Percentiles rank a stretch among this genome's conserved stretches.
phyloP scores from a whole-genome alignment of 2,888 invertebrate genomes.

The Sesia bembeciformis region DNA sequence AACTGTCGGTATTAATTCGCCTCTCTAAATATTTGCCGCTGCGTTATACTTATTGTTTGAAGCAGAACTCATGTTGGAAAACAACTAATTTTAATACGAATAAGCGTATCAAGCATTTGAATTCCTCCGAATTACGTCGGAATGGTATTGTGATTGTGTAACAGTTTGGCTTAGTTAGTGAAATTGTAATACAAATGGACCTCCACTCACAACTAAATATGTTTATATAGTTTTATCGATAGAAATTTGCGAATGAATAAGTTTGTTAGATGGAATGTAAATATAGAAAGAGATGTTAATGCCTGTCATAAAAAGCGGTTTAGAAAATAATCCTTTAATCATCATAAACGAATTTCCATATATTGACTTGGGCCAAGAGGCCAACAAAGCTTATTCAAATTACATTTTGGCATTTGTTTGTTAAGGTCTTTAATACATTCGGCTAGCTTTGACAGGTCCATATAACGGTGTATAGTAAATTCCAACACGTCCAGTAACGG shows the following conservation, averaged over 20 bases:
- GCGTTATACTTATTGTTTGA: background rate
- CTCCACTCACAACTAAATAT: too few relatives aligned
- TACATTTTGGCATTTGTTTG: slow-evolving; percentile 18
- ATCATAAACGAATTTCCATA: too few relatives aligned
- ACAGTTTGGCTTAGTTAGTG: too few relatives aligned
- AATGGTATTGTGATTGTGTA: background rate
- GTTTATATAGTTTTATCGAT: too few relatives aligned
- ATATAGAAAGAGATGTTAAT: too few relatives aligned
- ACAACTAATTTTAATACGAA: background rate
- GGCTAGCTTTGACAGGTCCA: slow-evolving; percentile 11
- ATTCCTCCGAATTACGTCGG: background rate
- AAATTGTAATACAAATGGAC: too few relatives aligned
- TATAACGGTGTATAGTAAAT: slow-evolving; percentile 47
- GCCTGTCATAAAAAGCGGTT: too few relatives aligned
- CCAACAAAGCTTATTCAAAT: slow-evolving; percentile 17
- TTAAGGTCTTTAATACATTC: slow-evolving; percentile 5
- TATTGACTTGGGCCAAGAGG: slow-evolving; percentile 9
- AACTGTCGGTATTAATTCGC: background rate
- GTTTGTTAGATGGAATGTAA: too few relatives aligned
- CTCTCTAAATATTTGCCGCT: background rate
- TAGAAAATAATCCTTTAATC: too few relatives aligned
- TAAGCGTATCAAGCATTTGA: background rate
- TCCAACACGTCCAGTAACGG: slow-evolving; percentile 58
- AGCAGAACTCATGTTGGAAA: background rate
- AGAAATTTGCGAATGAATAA: too few relatives aligned